Percentiles rank a stretch among this genome's conserved stretches.
Evolutionary conservation across 2,797 vertebrate genomes (phyloP).

Genomic region (Fistularia commersonii): DNA sequence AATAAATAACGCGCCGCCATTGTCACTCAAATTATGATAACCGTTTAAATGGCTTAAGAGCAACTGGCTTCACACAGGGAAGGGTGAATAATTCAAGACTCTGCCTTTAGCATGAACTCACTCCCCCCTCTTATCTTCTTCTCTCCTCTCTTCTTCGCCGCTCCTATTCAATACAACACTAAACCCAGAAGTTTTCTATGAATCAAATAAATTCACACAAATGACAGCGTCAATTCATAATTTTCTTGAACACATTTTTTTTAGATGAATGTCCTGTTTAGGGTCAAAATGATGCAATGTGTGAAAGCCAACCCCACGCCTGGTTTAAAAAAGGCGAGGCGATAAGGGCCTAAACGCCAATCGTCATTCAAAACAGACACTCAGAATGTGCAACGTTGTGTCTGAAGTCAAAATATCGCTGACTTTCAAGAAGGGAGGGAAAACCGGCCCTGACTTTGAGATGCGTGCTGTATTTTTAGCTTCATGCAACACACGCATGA

Average conservation of each 20-base stretch:
- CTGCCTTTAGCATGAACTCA: conserved; percentile 57
- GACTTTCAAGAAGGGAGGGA: neutral
- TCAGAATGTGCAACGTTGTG: neutral
- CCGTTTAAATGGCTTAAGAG: conserved; percentile 34
- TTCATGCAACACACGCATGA: no score
- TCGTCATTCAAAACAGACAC: no score
- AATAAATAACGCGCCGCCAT: conserved; percentile 8
- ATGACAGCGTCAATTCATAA: no score
- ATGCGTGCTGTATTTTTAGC: conserved; percentile 31
- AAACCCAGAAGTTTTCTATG: no score
- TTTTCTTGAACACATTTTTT: no score
- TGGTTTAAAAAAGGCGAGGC: no score
- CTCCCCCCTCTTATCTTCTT: conserved; percentile 26
- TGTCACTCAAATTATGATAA: conserved; percentile 22
- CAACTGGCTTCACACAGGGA: conserved; percentile 37
- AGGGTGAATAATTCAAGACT: conserved; percentile 64
- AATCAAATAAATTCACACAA: no score
- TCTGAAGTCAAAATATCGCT: conserved; percentile 15
- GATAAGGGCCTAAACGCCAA: no score
- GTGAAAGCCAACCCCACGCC: no score
- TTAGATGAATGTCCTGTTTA: no score
- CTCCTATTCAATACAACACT: conserved; percentile 1
- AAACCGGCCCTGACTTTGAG: neutral
- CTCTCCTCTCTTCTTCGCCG: conserved; percentile 18
- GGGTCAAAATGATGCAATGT: no score